Conservation (phyloP, 2,888 invertebrate species). For the Zhengitettix transpicula region DNA sequence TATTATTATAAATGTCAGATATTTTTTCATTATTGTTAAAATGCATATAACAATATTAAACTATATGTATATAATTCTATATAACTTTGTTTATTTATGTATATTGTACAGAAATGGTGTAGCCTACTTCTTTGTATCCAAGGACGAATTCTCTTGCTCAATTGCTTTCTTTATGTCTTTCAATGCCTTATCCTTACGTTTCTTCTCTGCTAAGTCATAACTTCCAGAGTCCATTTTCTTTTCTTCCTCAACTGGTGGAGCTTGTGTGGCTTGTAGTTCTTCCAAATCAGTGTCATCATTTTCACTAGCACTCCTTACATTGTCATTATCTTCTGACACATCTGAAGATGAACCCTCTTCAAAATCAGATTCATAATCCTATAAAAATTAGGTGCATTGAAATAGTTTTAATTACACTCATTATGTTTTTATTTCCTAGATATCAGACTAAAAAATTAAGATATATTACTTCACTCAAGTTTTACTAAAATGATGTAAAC, state of each 20-base stretch:
- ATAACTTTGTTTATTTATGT: too few relatives aligned
- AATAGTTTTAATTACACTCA: too few relatives aligned
- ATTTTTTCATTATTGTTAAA: too few relatives aligned
- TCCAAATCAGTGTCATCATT: constrained; percentile 10
- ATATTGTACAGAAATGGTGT: too few relatives aligned
- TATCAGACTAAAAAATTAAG: too few relatives aligned
- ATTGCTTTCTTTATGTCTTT: constrained; percentile 28
- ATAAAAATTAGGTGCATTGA: neutral
- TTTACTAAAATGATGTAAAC: too few relatives aligned
- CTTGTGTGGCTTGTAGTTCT: constrained; percentile 8
- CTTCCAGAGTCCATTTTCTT: constrained; percentile 40
- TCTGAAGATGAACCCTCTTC: constrained; percentile 24
- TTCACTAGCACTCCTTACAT: constrained; percentile 14
- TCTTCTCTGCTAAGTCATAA: constrained; percentile 29
- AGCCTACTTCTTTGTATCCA: constrained; percentile 2
- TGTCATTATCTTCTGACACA: constrained; percentile 12
- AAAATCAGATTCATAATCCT: constrained; percentile 36
- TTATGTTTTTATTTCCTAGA: too few relatives aligned
- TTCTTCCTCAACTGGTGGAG: constrained; percentile 27
- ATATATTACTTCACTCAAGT: too few relatives aligned
- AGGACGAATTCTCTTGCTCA: constrained; percentile 23
- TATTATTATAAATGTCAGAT: too few relatives aligned
- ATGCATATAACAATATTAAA: too few relatives aligned
- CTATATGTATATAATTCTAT: too few relatives aligned
- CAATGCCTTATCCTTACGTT: constrained; percentile 17